Conservation (phyloP, 2,888 invertebrate genomes). For the Aromia moschata region DNA sequence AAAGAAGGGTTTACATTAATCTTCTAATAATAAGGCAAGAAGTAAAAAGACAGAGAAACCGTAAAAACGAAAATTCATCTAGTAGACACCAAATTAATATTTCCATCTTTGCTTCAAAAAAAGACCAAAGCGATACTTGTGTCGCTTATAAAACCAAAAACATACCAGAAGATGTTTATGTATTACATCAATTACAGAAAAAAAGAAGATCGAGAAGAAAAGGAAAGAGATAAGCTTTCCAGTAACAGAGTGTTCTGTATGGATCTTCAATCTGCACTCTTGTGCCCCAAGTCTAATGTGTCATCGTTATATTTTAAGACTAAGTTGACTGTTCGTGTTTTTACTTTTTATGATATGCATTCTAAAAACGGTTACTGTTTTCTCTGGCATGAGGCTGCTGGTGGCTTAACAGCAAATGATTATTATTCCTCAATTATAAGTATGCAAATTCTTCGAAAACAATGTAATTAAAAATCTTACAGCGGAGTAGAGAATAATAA, state of each 20-base stretch:
- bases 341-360: conserved; percentile 23
- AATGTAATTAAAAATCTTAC: conserved; percentile 6
- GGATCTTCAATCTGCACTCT: conserved; percentile 32
- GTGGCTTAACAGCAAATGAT: conserved; percentile 20
- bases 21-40: too few relatives aligned
- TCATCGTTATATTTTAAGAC: conserved; percentile 27
- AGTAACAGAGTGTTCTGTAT: conserved; percentile 30
- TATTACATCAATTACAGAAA: conserved; percentile 24
- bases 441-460: conserved; percentile 15
- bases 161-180: conserved; percentile 22
- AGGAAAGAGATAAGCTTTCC: conserved; percentile 28
- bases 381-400: conserved; percentile 26
- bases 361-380: conserved; percentile 25
- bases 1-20: too few relatives aligned
- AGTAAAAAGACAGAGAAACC: too few relatives aligned
- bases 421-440: conserved; percentile 26
- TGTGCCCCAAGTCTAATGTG: conserved; percentile 31
- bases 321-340: conserved; percentile 30
- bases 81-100: too few relatives aligned
- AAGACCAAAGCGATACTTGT: conserved; percentile 34
- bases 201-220: conserved; percentile 27
- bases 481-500: conserved; percentile 7
- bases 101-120: conserved; percentile 32
- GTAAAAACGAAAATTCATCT: too few relatives aligned
- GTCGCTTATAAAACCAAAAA: too few relatives aligned